Conservation (phyloP, 2,888 invertebrate genomes). For the Steinernema carpocapsae region DNA sequence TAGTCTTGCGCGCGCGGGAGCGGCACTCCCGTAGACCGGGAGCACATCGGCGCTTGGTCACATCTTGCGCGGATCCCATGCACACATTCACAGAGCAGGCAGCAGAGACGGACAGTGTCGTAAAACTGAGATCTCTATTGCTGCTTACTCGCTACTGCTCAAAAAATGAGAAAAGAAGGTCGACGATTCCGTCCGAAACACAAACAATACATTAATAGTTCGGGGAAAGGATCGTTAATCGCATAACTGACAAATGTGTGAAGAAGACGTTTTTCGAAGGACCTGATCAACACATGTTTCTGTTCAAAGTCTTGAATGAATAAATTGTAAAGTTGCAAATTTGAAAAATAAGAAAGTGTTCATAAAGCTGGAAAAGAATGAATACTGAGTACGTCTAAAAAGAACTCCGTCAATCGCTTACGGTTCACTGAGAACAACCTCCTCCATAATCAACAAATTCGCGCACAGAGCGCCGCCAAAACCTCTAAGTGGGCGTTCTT, state of each 20-base stretch:
- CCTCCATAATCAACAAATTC: too few relatives aligned
- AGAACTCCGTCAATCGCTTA: too few relatives aligned
- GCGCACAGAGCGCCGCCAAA: too few relatives aligned
- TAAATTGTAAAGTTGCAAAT: neutral
- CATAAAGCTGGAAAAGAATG: neutral
- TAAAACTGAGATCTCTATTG: neutral
- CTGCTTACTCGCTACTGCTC: neutral
- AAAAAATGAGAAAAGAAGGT: slow-evolving; percentile 31
- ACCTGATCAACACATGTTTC: neutral
- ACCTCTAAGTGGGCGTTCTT: too few relatives aligned
- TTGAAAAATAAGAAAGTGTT: neutral
- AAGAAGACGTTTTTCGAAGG: neutral
- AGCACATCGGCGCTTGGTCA: too few relatives aligned
- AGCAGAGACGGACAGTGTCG: neutral
- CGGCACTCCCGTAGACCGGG: too few relatives aligned
- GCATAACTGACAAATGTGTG: neutral
- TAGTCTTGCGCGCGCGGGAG: neutral
- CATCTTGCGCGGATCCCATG: too few relatives aligned
- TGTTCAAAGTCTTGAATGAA: neutral
- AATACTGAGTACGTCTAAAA: neutral
- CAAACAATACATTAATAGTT: slow-evolving; percentile 30
- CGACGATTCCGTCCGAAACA: neutral
- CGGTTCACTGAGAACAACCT: too few relatives aligned
- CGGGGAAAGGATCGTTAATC: slow-evolving; percentile 2
- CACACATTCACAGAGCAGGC: too few relatives aligned